Conservation (phyloP, 2,888 invertebrate species). For the Luperina nickerlii region DNA sequence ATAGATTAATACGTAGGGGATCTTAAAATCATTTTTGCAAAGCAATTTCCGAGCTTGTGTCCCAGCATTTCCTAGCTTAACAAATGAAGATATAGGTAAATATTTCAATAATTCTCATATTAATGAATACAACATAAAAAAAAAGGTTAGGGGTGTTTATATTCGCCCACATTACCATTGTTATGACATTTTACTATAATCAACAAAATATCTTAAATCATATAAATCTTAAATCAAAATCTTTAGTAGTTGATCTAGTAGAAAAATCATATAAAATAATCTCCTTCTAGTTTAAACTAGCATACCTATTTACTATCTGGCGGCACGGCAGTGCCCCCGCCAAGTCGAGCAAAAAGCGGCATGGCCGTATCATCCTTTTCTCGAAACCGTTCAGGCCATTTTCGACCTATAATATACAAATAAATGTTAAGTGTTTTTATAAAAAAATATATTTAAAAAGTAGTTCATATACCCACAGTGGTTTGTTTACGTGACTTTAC, state of each 20-base stretch:
- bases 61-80: slow-evolving; percentile 10
- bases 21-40: not conserved
- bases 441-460: slow-evolving; percentile 76
- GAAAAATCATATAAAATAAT: slow-evolving; percentile 33
- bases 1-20: not conserved
- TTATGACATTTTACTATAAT: slow-evolving; percentile 19
- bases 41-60: slow-evolving; percentile 16
- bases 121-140: not conserved
- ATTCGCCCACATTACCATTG: slow-evolving; percentile 10
- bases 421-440: slow-evolving; percentile 86
- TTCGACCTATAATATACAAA: slow-evolving; percentile 1
- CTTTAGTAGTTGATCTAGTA: slow-evolving; percentile 21
- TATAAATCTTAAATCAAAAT: no score
- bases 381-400: no score
- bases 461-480: slow-evolving; percentile 88
- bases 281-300: slow-evolving; percentile 34
- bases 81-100: slow-evolving; percentile 1
- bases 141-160: slow-evolving; percentile 9
- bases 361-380: no score
- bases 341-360: no score
- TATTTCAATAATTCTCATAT: slow-evolving; percentile 9
- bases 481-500: slow-evolving; percentile 57
- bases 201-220: not conserved
- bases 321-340: no score
- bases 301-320: no score